Evolutionary conservation across 1,140 invertebrate species (phyloP), one percentile per base, ranked within the genome.

Genomic region (Onthophagus taurus): DNA sequence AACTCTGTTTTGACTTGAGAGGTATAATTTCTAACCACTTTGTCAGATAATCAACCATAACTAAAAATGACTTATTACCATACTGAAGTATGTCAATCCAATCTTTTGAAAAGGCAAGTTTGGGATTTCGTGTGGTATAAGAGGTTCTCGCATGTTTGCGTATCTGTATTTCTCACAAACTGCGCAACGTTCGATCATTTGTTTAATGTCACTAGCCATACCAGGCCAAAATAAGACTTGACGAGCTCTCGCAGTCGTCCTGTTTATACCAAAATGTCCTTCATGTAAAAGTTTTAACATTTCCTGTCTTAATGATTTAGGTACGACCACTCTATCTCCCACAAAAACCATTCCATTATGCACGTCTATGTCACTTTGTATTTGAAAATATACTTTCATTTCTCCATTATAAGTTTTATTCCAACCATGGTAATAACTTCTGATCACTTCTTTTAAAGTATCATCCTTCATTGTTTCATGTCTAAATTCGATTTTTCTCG

Each of bases 231-330:
- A 26, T 7, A n/a, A 26, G 24, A 26, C n/a, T 7, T 26, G 7
- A 7, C 24, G 24, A 26, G 24, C 24, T 26, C 24, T 26, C 7
- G 7, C 24, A 7, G 7, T 26, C 7, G 24, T 26, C n/a, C 7
- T 36, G 21, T 20, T 20, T 5, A 36, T 36, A 19, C 34, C 34
- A 2, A 36, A 17, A 18, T 36, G 34, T 9, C 16, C 4, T n/a
- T 36, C 31, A 12, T 33, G 31, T 14, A 36, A 36, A 4, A 36
- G 19, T 36, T 26, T 26, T 26, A 26, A n/a, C 24, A 26, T 26
- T n/a, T 26, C 24, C 7, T n/a, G 7, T 26, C 24, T 7, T 7
- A 26, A n/a, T 26, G 24, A 7, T 26, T 26, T 26, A 7, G 24
- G 24, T 7, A 26, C 24, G n/a, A 26, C 24, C 24, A 26, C 24